Evolutionary conservation across 2,113 vertebrate species (phyloP), one percentile per base, ranked within the genome.

Genomic region (Forbesichthys papilliferus): DNA sequence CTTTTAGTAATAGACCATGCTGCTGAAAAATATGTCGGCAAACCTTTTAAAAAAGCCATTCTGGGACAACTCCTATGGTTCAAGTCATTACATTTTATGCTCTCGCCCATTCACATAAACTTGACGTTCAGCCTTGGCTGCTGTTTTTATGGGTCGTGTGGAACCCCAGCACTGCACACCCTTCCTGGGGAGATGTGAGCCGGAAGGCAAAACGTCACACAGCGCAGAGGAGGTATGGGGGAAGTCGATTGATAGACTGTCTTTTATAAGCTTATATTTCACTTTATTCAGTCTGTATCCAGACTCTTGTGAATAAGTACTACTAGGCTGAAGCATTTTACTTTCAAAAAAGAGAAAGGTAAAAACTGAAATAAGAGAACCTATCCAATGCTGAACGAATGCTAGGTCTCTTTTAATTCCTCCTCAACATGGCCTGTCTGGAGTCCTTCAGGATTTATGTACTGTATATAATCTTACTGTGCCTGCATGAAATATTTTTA

Each of bases 81-180:
- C 82, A 77, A 83, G 69, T 83, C 85, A 90, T 91, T 90, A 88
- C 82, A 87, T 91, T 90, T 90, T 86, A 90, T 86, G 88, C 81
- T 83, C 67, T 77, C 73, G 81, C 85, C 85, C 72, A 70, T 88
- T 90, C 86, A 84, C 89, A 90, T 87, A 88, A 87, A 90, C 75
- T 82, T 76, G 81, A 83, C 81, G 83, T 74, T 88, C 88, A 84
- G 87, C 83, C 81, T 84, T 75, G 66, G 84, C 73, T 80, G 88
- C 86, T 81, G 81, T 81, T 89, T 92, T 90, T 88, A 90, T 85
- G 85, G 87, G 79, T 51, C 69, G 67, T 71, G 72, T 87, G 89
- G 90, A 90, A 82, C 75, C 79, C 84, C 74, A 33, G 82, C 78
- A 16, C 64, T 64, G 82, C 81, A 83, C 84, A 83, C 83, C 82